Conservation (phyloP, 2,888 invertebrate genomes). For the Meta bourneti region DNA sequence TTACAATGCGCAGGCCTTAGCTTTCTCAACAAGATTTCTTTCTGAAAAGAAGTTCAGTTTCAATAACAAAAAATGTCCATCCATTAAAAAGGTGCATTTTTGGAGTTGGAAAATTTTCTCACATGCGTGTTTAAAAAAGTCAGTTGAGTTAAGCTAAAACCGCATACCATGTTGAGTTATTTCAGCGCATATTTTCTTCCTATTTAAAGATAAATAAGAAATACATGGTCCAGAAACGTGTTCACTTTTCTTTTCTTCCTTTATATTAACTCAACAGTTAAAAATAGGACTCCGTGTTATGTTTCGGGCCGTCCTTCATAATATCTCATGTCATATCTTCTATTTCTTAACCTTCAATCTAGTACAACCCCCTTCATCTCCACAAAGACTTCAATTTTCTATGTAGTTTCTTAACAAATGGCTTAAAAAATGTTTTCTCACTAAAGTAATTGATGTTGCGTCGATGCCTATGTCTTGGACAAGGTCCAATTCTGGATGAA, state of each 20-base stretch:
- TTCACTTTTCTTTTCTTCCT: not conserved
- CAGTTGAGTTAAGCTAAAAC: not conserved
- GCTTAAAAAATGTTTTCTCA: not conserved
- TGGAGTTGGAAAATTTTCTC: not conserved
- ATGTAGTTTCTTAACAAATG: not conserved
- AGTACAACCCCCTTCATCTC: not conserved
- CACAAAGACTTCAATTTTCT: not conserved
- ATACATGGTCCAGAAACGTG: not conserved
- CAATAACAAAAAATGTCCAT: not conserved
- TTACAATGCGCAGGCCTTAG: not conserved
- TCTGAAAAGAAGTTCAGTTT: not conserved
- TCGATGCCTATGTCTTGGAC: not conserved
- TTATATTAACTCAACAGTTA: not conserved
- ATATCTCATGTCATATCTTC: not conserved
- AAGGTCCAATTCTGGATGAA: not conserved
- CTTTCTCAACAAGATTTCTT: not conserved
- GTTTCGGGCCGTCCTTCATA: not conserved
- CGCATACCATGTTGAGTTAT: not conserved
- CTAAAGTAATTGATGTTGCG: not conserved
- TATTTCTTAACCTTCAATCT: not conserved
- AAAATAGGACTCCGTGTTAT: not conserved
- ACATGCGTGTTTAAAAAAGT: not conserved
- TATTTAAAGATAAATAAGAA: not conserved
- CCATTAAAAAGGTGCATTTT: not conserved
- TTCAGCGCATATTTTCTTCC: not conserved